Percentiles rank a stretch among this genome's conserved stretches.
phyloP scores from a whole-genome alignment of 1,140 invertebrate genomes.

The Meloidogyne hapla region DNA sequence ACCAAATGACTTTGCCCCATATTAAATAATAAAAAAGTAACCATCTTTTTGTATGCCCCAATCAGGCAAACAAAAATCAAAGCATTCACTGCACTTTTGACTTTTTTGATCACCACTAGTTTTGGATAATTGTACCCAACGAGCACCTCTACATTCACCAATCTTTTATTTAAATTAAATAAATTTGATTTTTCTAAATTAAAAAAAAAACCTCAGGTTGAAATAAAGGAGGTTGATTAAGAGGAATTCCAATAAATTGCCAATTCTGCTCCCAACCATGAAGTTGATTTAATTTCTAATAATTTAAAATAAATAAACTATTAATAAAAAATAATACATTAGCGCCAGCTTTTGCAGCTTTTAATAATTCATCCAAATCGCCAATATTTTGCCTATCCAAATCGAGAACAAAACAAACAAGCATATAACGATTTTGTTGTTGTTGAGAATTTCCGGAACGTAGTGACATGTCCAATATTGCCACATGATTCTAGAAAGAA shows the following conservation, averaged over 20 bases:
- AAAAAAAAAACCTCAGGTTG: slow-evolving; percentile 35
- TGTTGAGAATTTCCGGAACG: slow-evolving; percentile 36
- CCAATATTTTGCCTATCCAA: slow-evolving; percentile 44
- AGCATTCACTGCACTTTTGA: slow-evolving; percentile 59
- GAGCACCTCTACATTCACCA: slow-evolving; percentile 53
- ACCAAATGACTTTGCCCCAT: too few species aligned
- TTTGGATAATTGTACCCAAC: slow-evolving; percentile 52
- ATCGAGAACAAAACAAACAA: slow-evolving; percentile 57
- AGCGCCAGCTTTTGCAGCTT: slow-evolving; percentile 42
- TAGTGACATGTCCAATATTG: slow-evolving; percentile 55
- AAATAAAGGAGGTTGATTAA: slow-evolving; percentile 38
- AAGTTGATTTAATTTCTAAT: slow-evolving; percentile 41
- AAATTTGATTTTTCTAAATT: slow-evolving; percentile 45
- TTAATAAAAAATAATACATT: slow-evolving; percentile 14
- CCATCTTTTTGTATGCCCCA: slow-evolving; percentile 55
- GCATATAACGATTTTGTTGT: background rate
- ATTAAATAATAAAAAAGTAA: background rate
- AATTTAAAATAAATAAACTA: slow-evolving; percentile 33
- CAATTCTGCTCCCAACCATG: slow-evolving; percentile 59
- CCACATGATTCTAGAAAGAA: slow-evolving; percentile 60
- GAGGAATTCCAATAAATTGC: slow-evolving; percentile 51
- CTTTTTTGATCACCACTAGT: slow-evolving; percentile 44
- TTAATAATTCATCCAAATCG: slow-evolving; percentile 35
- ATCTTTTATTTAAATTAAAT: slow-evolving; percentile 31
- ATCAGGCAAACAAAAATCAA: slow-evolving; percentile 61